Base-by-base conservation (phyloP, 2,797 vertebrate species). In the Antrozous pallidus region DNA sequence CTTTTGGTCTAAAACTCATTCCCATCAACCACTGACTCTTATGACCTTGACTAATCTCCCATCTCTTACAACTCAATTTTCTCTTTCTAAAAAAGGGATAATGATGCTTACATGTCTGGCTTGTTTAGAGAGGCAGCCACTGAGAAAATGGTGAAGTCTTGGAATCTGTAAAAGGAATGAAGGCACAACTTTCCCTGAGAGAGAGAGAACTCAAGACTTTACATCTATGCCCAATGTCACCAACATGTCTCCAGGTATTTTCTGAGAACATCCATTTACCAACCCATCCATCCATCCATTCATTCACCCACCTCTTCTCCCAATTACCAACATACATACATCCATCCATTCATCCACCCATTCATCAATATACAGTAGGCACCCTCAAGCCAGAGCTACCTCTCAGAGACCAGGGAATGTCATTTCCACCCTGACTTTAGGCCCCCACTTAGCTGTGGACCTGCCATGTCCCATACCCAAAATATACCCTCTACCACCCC, bases 1-100 rank as follows among this genome's bases (percentile, higher is more conserved):
- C 74, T 86, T 51, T 87, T 20, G 3, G 8, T 79, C 80, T 93
- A 56, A 90, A 84, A 70, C 20, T 78, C 12, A 16, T 9, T 77
- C 45, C 71, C 11, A 42, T 24, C 28, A 22, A n/a, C 28, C 54
- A 84, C 49, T n/a, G 49, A 61, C 45, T 14, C 80, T 38, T 38
- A 42, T 51, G 13, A 85, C 58, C 63, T 51, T 77, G 28, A 88
- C 40, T 65, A 88, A 36, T 58, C n/a, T 40, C 22, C 3, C 38
- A 79, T 49, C 78, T 94, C 40, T n/a, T 8, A 8, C 56, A 63
- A 4, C 33, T 86, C n/a, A 3, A 31, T 28, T 91, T 70, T 24
- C 65, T 51, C 84, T 45, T 74, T 45, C 74, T 33, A 7, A 65
- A 93, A 73, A n/a, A 71, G 36, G 24, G 20, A 33, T 26, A 63